Evolutionary conservation across 2,888 invertebrate genomes (phyloP).

Genomic region (Latheticus oryzae): DNA sequence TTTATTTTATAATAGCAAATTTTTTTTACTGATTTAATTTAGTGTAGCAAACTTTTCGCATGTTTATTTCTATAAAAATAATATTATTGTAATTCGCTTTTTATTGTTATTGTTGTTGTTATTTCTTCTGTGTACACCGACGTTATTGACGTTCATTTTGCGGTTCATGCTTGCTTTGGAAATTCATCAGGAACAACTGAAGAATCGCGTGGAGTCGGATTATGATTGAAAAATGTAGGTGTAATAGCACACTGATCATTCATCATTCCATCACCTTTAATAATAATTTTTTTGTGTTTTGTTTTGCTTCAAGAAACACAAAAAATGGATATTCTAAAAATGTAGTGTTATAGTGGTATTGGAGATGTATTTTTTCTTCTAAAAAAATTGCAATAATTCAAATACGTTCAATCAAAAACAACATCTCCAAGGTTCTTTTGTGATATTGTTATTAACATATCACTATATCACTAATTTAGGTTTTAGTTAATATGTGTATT

Average conservation of each 20-base stretch:
- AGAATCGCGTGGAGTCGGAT: conserved; percentile 72
- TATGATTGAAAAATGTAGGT: conserved; percentile 70
- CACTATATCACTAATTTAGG: conserved; percentile 39
- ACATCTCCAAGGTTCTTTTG: conserved; percentile 15
- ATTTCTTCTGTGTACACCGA: conserved; percentile 60
- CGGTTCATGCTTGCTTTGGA: conserved; percentile 65
- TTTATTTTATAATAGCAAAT: conserved; percentile 22
- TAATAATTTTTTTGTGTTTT: conserved; percentile 25
- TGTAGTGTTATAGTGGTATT: conserved; percentile 42
- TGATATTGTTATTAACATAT: conserved; percentile 39
- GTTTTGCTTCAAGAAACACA: neutral
- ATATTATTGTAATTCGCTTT: conserved; percentile 11
- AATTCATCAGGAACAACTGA: conserved; percentile 71
- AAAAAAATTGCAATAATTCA: too few species aligned
- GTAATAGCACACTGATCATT: conserved; percentile 63
- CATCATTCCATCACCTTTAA: conserved; percentile 36
- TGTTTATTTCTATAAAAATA: neutral
- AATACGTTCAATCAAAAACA: neutral
- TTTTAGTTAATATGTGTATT: conserved; percentile 33
- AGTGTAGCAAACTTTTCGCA: too few species aligned
- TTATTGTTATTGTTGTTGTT: conserved; percentile 15
- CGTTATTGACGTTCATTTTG: conserved; percentile 48
- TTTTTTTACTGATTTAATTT: conserved; percentile 4
- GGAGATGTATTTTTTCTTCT: too few species aligned
- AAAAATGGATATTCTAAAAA: conserved; percentile 33